Base-by-base conservation (phyloP, 2,888 invertebrate genomes). In the Drosophila mettleri region DNA sequence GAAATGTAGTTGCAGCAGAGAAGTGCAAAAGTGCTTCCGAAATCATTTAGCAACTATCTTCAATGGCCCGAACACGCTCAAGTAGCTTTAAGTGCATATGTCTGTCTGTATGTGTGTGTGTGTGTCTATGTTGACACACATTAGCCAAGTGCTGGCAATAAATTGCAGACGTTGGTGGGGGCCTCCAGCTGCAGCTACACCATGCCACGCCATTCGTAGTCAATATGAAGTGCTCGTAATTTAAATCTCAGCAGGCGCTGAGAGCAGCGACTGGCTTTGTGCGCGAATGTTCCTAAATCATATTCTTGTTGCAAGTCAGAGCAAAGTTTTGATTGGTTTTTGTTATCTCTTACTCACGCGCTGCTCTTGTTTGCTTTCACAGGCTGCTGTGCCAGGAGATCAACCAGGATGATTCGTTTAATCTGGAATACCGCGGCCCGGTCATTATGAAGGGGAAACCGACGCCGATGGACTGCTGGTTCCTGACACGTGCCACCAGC, bases 401-500 rank as follows among this genome's bases (percentile, higher is more conserved):
- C 84, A 98, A 98, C 93, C 94, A 94, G 86, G 97, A 98, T 85
- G 96, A 96, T 33, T 95, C 96, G 86, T 98, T 98, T 89, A 93
- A 95, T 71, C 94, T 98, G 88, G 96, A 96, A 24, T 96, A 96
- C 89, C 95, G 98, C 55, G 98, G 98, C 16, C 97, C 97, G 67
- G 95, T 98, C 16, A 94, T 94, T 27, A 98, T 98, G 98, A 98
- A 98, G 93, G 98, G 98, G 51, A 97, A 97, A 92, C 95, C 97
- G 4, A 97, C 97, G 70, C 97, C 98, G 2, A 98, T 98, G 98
- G 95, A 97, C 90, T 97, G 97, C 20, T 98, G 97, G 96, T 96
- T 97, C 93, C 93, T 98, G 57, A 95, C 94, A 65, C 90, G 92
- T 68, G 91, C 90, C 74, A 80, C 68, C 66, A 84, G 66, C 70